These are phyloP conservation scores for Pseudomyrmex flavicornis DNA, from an alignment of 1,140 invertebrate species.

Conservation along the genomic window DNA sequence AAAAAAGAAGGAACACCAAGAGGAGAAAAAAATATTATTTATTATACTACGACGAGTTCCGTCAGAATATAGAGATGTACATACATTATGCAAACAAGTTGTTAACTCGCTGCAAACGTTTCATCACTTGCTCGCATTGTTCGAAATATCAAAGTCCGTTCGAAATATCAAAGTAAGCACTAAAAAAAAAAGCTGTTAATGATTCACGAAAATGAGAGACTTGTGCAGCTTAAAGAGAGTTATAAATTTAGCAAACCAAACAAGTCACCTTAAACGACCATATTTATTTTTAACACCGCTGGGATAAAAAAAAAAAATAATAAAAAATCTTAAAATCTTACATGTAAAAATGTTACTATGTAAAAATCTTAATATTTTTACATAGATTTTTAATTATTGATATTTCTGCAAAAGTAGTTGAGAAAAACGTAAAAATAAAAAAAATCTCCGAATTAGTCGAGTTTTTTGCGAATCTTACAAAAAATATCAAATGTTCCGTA, in stretches of 20 bases:
- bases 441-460: too few species aligned
- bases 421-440: too few species aligned
- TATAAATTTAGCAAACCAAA: background rate
- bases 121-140: background rate
- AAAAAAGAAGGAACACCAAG: background rate
- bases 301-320: too few species aligned
- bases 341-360: background rate
- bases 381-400: too few species aligned
- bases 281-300: background rate
- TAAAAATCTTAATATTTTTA: background rate
- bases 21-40: conserved; percentile 13
- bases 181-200: background rate
- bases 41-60: background rate
- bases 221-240: background rate
- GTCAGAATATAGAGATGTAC: background rate
- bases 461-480: too few species aligned
- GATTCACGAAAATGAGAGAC: background rate
- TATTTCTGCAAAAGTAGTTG: too few species aligned
- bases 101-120: background rate
- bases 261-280: background rate
- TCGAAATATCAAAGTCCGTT: background rate
- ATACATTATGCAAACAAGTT: background rate
- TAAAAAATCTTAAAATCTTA: background rate
- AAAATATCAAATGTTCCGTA: background rate
- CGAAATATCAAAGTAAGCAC: background rate